A percentile compares a stretch with the other conserved stretches of the same genome.
Conservation (phyloP, 23 tunicate genomes). For the Clavelina lepadiformis region DNA sequence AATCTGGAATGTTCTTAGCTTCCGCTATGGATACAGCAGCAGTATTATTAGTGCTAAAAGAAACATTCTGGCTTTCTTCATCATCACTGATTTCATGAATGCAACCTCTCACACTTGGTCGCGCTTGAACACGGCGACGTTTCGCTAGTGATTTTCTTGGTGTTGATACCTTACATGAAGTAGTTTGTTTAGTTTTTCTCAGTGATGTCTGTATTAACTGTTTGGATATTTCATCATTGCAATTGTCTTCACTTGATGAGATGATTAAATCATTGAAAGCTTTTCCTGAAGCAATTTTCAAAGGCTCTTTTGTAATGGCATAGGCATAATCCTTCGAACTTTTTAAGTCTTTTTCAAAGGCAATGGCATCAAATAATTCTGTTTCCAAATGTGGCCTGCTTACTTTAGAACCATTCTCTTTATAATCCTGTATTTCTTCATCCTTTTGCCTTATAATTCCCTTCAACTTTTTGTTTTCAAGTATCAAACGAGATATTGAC, state of each 20-base stretch:
- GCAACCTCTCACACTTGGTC: constrained; percentile 17
- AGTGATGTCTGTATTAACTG: neutral
- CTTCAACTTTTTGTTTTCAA: constrained; percentile 15
- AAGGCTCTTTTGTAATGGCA: constrained; percentile 17
- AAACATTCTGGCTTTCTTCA: too few relatives aligned
- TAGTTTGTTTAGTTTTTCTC: too few relatives aligned
- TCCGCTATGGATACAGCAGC: too few relatives aligned
- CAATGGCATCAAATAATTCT: constrained; percentile 6
- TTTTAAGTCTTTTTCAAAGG: neutral
- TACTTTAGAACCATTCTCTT: constrained; percentile 26
- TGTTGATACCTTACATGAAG: too few relatives aligned
- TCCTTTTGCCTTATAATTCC: constrained; percentile 17
- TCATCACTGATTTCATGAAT: neutral
- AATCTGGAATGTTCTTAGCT: too few relatives aligned
- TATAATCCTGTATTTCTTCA: constrained; percentile 25
- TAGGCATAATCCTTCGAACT: constrained; percentile 1
- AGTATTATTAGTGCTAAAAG: too few relatives aligned
- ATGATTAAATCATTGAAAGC: constrained; percentile 3
- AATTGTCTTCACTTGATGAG: neutral
- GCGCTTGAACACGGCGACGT: too few relatives aligned
- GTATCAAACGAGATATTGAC: neutral
- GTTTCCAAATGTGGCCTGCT: constrained; percentile 14
- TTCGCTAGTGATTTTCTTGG: too few relatives aligned
- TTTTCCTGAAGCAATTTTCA: neutral
- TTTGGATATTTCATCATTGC: neutral